Evolutionary conservation across 2,113 vertebrate species (phyloP).

Genomic region (Acanthisitta chloris): DNA sequence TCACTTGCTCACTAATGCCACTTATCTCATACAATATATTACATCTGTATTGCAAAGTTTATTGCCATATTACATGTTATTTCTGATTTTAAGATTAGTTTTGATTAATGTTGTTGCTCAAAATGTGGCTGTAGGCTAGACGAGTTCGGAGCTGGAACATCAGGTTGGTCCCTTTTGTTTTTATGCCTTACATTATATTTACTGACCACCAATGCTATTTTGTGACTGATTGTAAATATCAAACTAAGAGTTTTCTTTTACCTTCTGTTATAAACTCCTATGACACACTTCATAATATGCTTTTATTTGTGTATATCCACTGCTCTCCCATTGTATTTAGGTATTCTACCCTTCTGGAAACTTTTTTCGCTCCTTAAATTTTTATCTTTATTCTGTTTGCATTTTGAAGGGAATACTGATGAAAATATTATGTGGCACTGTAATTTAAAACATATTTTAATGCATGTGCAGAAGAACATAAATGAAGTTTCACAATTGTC

Average conservation of each 20-base stretch:
- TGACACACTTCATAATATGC: neutral
- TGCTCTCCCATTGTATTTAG: neutral
- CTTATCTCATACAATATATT: neutral
- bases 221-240: neutral
- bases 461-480: neutral
- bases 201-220: neutral
- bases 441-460: neutral
- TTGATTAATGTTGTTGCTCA: neutral
- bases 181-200: neutral
- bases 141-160: neutral
- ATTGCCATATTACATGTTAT: neutral
- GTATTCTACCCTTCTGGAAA: neutral
- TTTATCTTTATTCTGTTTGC: neutral
- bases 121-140: neutral
- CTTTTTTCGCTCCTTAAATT: neutral
- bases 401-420: neutral
- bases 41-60: neutral
- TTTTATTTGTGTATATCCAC: neutral
- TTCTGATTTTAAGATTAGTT: neutral
- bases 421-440: neutral
- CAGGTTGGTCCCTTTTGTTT: neutral
- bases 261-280: neutral
- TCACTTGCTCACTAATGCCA: neutral
- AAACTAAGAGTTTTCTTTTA: neutral
- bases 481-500: neutral